These are phyloP conservation scores for Crypturellus undulatus DNA, from an alignment of 2,113 vertebrate species.

Conservation along the genomic window DNA sequence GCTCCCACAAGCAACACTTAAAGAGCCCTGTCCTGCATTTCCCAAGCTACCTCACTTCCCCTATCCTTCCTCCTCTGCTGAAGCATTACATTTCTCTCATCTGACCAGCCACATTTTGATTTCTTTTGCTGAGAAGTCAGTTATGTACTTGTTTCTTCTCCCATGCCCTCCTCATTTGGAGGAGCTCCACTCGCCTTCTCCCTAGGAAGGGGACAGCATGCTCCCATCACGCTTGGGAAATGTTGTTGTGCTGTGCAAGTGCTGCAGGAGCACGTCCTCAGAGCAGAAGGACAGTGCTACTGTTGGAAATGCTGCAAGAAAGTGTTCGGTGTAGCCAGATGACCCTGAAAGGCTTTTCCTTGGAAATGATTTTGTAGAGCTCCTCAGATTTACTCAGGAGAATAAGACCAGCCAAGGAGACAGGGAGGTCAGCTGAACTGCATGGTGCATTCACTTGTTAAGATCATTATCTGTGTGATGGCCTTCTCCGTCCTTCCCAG, in stretches of 20 bases:
- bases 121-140: no score
- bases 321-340: neutral
- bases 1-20: neutral
- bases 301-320: neutral
- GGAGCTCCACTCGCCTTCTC: neutral
- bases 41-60: neutral
- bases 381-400: slow-evolving; percentile 35
- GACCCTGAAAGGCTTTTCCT: slow-evolving; percentile 13
- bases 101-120: neutral
- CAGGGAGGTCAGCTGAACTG: neutral
- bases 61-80: neutral
- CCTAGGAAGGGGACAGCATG: neutral
- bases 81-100: neutral
- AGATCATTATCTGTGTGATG: slow-evolving; percentile 40
- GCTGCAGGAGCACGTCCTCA: neutral
- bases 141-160: neutral
- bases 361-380: slow-evolving; percentile 14
- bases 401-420: slow-evolving; percentile 32
- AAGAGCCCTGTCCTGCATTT: neutral
- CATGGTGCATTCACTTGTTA: neutral
- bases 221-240: accelerated
- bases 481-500: neutral
- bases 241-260: neutral
- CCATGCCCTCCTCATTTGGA: neutral
- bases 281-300: neutral